These are phyloP conservation scores for Ceratosolen solmsi DNA, from an alignment of 1,140 invertebrate genomes.

Conservation along the genomic window DNA sequence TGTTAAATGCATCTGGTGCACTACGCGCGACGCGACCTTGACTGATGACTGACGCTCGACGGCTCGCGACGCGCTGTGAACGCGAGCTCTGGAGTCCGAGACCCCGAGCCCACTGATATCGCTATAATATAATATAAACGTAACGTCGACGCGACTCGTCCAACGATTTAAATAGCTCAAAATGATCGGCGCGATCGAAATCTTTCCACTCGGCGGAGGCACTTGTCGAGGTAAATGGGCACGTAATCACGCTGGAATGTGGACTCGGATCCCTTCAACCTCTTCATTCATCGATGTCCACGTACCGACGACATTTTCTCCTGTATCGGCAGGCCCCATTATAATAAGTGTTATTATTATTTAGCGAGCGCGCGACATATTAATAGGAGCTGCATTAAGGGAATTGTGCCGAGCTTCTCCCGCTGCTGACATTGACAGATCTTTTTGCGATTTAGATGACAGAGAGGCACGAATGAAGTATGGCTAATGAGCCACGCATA, in stretches of 20 bases:
- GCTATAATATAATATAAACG: background rate
- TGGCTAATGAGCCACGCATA: background rate
- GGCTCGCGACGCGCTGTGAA: background rate
- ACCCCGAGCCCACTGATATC: background rate
- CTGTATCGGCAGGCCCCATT: background rate
- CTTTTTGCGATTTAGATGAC: background rate
- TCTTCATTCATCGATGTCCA: constrained; percentile 7
- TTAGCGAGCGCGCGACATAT: background rate
- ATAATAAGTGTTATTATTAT: background rate
- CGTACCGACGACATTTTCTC: background rate
- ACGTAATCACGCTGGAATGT: background rate
- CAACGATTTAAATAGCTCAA: background rate
- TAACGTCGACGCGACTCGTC: background rate
- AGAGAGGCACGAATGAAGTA: background rate
- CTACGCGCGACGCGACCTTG: constrained; percentile 16
- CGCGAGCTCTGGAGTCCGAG: background rate
- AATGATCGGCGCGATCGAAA: background rate
- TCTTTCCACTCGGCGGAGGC: background rate
- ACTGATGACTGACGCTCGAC: background rate
- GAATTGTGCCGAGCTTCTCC: background rate
- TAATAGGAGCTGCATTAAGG: background rate
- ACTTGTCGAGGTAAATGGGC: background rate
- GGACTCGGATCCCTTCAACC: background rate
- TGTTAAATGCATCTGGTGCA: background rate
- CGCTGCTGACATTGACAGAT: background rate